These are phyloP conservation scores for Eupithecia tripunctaria DNA, from an alignment of 2,888 invertebrate genomes.

Conservation along the genomic window DNA sequence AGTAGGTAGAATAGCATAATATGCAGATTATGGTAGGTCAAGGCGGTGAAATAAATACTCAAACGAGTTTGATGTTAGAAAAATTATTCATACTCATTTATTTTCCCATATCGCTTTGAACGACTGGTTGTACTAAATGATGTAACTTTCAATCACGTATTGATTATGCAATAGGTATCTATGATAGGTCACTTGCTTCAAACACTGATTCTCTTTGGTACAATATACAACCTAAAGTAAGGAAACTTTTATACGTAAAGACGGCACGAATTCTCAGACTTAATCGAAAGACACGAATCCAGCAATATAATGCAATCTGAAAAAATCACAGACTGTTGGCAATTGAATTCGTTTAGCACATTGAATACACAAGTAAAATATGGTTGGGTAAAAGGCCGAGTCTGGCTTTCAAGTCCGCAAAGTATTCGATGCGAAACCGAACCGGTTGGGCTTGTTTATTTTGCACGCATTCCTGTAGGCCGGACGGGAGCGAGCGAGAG, in stretches of 20 bases:
- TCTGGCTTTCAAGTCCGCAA: constrained; percentile 63
- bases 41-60: constrained; percentile 17
- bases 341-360: constrained; percentile 47
- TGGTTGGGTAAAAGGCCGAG: constrained; percentile 64
- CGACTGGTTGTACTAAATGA: background rate
- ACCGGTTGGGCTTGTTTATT: constrained; percentile 82
- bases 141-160: background rate
- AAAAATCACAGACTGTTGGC: constrained; percentile 49
- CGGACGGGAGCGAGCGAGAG: constrained; percentile 72
- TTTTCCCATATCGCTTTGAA: constrained; percentile 4
- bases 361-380: constrained; percentile 54
- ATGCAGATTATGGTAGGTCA: constrained; percentile 29
- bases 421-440: constrained; percentile 72
- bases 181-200: background rate
- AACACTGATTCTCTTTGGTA: background rate
- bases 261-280: constrained; percentile 27
- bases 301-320: constrained; percentile 45
- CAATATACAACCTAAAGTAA: background rate
- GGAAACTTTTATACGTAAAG: background rate
- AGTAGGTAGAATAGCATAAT: constrained; percentile 23
- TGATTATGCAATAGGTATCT: background rate
- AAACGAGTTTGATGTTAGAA: constrained; percentile 14
- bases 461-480: constrained; percentile 81
- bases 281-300: constrained; percentile 34
- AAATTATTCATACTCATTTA: constrained; percentile 21